These are phyloP conservation scores for Diorhabda carinulata DNA, from an alignment of 1,140 invertebrate genomes.

Conservation along the genomic window DNA sequence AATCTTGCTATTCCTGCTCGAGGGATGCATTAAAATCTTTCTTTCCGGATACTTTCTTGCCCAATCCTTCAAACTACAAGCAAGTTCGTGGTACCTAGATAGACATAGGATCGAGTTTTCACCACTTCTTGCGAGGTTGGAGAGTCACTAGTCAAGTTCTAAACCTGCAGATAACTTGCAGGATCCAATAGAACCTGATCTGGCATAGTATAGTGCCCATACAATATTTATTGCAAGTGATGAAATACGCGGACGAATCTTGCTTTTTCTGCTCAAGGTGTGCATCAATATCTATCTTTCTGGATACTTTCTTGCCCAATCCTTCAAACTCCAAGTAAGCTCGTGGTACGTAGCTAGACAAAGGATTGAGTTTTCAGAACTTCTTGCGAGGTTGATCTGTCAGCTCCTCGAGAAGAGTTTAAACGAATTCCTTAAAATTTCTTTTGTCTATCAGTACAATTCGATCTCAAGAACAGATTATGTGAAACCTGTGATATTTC, in stretches of 20 bases:
- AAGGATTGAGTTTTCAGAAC: not conserved
- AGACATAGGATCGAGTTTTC: not conserved
- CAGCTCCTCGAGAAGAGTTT: not conserved
- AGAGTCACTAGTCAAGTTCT: no score
- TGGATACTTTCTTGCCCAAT: not conserved
- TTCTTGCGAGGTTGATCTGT: not conserved
- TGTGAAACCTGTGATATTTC: not conserved
- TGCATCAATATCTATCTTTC: not conserved
- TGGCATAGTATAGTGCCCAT: not conserved
- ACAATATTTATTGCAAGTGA: not conserved
- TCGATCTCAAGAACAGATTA: not conserved
- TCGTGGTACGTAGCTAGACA: not conserved
- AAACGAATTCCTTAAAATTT: not conserved
- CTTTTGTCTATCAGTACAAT: constrained; percentile 1
- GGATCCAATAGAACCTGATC: constrained; percentile 1
- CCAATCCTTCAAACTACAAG: not conserved
- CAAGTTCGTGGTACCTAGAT: not conserved
- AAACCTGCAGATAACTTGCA: not conserved
- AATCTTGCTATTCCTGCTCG: not conserved
- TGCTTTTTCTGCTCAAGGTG: not conserved
- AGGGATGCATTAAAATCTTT: not conserved
- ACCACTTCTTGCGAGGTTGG: not conserved
- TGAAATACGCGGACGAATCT: not conserved
- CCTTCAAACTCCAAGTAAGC: not conserved
- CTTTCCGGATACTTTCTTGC: not conserved